These are phyloP conservation scores for Eubucco bourcierii DNA, from an alignment of 2,113 vertebrate genomes.

Conservation along the genomic window DNA sequence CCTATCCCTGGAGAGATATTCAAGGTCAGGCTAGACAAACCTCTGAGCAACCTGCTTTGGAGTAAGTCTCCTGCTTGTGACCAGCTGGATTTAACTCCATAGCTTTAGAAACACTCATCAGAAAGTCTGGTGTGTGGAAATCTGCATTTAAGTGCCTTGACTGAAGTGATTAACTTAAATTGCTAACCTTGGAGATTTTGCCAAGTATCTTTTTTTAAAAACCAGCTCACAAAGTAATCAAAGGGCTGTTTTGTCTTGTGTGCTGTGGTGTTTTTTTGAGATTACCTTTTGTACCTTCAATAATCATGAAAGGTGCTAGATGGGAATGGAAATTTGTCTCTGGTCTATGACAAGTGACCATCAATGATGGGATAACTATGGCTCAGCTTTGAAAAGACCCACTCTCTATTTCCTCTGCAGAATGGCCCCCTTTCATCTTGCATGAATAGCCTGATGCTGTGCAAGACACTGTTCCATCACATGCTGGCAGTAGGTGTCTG, in stretches of 20 bases:
- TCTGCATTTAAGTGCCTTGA: background rate
- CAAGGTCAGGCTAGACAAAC: too few relatives aligned
- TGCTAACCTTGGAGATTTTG: background rate
- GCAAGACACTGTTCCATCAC: background rate
- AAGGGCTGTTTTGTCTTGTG: background rate
- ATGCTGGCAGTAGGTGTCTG: fast-evolving
- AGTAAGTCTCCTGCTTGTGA: too few relatives aligned
- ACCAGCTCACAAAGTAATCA: background rate
- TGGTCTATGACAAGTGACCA: background rate
- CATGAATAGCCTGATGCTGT: background rate
- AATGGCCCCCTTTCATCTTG: background rate
- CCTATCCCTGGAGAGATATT: too few relatives aligned
- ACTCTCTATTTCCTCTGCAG: background rate
- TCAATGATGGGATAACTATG: background rate
- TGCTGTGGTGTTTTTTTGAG: background rate
- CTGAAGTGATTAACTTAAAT: background rate
- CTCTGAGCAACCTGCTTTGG: too few relatives aligned
- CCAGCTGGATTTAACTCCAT: too few relatives aligned
- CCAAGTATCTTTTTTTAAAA: background rate
- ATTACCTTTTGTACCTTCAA: background rate
- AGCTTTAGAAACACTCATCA: background rate
- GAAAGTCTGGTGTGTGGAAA: background rate
- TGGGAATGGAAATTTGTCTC: background rate
- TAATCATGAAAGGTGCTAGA: background rate
- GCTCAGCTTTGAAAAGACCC: background rate